Evolutionary conservation across 2,797 vertebrate species (phyloP), one percentile per base, ranked within the genome.

Genomic region (Pseudochromis fuscus): DNA sequence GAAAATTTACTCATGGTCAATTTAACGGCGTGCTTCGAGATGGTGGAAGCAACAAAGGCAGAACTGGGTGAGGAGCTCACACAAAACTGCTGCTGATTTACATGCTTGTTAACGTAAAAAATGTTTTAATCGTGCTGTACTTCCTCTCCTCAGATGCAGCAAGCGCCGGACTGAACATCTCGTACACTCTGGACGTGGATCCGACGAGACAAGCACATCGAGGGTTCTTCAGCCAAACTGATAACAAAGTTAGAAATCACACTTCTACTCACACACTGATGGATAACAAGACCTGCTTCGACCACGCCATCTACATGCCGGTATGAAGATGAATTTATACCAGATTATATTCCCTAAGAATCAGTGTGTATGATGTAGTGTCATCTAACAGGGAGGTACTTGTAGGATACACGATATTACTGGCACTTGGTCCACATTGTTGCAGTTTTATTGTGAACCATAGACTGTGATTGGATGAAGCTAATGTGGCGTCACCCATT

Each of bases 141-240:
- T 44, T 46, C 13, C 15, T 81, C 51, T 51, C 12, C n/a, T n/a
- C 65, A 90, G 90, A 1, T 5, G 15, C 2, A 1, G 71, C 44
- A 13, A 38, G 0, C 6, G 50, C 78, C 10, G 77, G 67, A 11
- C 71, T 92, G 48, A 94, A 88, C 51, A 88, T 96, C 80, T 77
- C 79, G 0, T 94, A 90, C 67, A 81, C 9, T 0, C 72, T 95
- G n/a, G 49, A 77, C 21, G 87, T 95, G 62, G 95, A 96, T 45
- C 87, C 85, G 9, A 81, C 24, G 24, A 93, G 92, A 67, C 79
- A 63, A 35, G 85, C 55, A 3, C 48, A 58, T 68, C 88, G 94
- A 67, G 94, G 92, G 1, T 75, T 90, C 53, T 93, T 95, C 72
- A 58, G 1, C 52, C 2, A 28, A 16, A 63, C 0, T 0, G 68